Percentiles rank a stretch among this genome's conserved stretches.
phyloP scores from a whole-genome alignment of 2,888 invertebrate genomes.

The Lysandra bellargus region DNA sequence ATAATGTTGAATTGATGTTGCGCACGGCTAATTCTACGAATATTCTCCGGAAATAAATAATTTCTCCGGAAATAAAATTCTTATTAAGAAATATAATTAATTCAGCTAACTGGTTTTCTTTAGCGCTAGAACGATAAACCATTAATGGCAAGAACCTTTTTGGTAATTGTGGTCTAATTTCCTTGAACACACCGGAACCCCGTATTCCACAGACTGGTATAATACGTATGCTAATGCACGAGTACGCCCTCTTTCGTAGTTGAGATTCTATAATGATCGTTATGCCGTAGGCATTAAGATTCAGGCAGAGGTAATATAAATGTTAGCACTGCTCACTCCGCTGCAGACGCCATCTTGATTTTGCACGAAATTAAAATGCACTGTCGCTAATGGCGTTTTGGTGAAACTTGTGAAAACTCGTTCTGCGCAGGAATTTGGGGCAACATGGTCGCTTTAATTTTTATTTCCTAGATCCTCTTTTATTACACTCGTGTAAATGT shows the following conservation, averaged over 20 bases:
- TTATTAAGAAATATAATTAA: too few relatives aligned
- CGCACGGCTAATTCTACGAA: slow-evolving; percentile 23
- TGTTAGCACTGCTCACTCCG: slow-evolving; percentile 44
- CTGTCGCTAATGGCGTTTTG: too few relatives aligned
- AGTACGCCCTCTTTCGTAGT: slow-evolving; percentile 56
- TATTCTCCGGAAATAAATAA: slow-evolving; percentile 13
- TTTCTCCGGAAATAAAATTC: too few relatives aligned
- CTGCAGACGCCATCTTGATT: slow-evolving; percentile 69
- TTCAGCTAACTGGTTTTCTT: neutral
- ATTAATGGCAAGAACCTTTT: slow-evolving; percentile 21
- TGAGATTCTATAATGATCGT: neutral
- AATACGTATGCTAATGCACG: slow-evolving; percentile 79
- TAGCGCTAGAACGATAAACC: neutral
- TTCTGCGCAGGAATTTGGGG: neutral
- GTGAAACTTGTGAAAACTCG: neutral
- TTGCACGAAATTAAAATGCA: slow-evolving; percentile 41
- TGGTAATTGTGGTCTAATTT: slow-evolving; percentile 48
- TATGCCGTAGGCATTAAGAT: neutral
- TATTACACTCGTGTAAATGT: slow-evolving; percentile 17
- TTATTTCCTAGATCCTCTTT: slow-evolving; percentile 10
- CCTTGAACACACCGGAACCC: slow-evolving; percentile 44
- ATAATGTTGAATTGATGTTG: slow-evolving; percentile 23
- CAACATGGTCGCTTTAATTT: slow-evolving; percentile 17
- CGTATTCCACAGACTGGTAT: slow-evolving; percentile 64
- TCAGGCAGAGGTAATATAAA: neutral